These are phyloP conservation scores for Augochlora pura DNA, from an alignment of 1,140 invertebrate genomes.

Conservation along the genomic window DNA sequence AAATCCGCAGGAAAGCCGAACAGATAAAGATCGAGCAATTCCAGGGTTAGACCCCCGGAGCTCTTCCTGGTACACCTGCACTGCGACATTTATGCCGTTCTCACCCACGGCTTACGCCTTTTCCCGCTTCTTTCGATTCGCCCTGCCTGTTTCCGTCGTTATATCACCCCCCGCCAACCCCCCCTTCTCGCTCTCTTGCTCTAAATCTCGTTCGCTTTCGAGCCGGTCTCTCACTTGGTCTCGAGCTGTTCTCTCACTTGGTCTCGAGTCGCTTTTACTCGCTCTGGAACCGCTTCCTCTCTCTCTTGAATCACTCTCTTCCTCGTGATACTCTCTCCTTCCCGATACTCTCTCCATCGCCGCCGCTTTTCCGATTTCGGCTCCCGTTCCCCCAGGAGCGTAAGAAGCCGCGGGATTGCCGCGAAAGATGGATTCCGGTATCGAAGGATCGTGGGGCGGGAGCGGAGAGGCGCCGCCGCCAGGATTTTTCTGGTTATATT, in stretches of 20 bases:
- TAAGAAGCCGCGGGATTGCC: constrained; percentile 42
- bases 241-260: too few relatives aligned
- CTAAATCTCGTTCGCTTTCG: too few relatives aligned
- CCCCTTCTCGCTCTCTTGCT: too few relatives aligned
- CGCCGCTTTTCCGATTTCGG: not conserved
- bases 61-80: constrained; percentile 60
- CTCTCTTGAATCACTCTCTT: too few relatives aligned
- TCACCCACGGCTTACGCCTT: constrained; percentile 34
- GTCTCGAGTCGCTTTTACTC: too few relatives aligned
- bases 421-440: constrained; percentile 63
- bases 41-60: constrained; percentile 42
- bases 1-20: constrained; percentile 28
- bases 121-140: constrained; percentile 14
- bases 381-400: constrained; percentile 18
- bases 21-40: constrained; percentile 53
- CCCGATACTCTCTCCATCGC: too few relatives aligned
- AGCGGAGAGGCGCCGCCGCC: too few relatives aligned
- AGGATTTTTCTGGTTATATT: constrained; percentile 65
- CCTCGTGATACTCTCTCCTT: too few relatives aligned
- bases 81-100: constrained; percentile 60
- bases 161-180: too few relatives aligned
- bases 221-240: too few relatives aligned
- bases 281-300: too few relatives aligned
- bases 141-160: not conserved
- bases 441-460: constrained; percentile 61